Evolutionary conservation across 2,888 invertebrate genomes (phyloP), one percentile per base, ranked within the genome.

Genomic region (Ornithoptera alexandrae): DNA sequence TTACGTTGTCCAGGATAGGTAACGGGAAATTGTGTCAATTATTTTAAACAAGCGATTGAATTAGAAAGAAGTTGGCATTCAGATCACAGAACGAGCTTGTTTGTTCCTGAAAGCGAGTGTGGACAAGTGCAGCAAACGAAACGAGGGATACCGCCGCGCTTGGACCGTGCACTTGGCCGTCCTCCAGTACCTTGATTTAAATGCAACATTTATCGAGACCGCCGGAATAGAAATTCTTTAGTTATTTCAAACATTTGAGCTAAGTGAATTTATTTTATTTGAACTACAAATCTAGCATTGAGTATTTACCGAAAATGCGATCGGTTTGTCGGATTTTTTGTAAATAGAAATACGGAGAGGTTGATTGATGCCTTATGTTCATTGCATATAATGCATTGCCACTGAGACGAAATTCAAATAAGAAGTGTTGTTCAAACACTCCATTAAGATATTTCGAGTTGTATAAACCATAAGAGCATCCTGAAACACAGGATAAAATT

Each of bases 91-190:
- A 79, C 80, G 80, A 81, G 84, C 81, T 86, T 87, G 88, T 89
- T 89, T 90, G 88, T 83, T 83, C 79, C 79, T 86, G 85, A 86
- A 86, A 87, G 83, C 85, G 86, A 88, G 86, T 86, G 85, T 86
- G 87, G 85, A 86, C 87, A 86, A 87, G 87, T 84, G 81, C 82
- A 81, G 83, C 82, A 84, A 84, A 84, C 84, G 81, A 84, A 87
- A 85, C 84, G 85, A 84, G 83, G 82, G 81, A 83, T 80, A 76
- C 76, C 73, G 75, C 74, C 73, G 74, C 72, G 75, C 75, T 69
- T 75, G 73, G 71, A 65, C 76, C 76, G 81, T 75, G 79, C 80
- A 78, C 81, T 89, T 90, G 89, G 90, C 90, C 74, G 72, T 68
- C 74, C 78, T 87, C 87, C 88, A 89, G 84, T 79, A 79, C 79